phyloP scores from a whole-genome alignment of 2,888 invertebrate genomes.

The Drosophila cyrtoloma region DNA sequence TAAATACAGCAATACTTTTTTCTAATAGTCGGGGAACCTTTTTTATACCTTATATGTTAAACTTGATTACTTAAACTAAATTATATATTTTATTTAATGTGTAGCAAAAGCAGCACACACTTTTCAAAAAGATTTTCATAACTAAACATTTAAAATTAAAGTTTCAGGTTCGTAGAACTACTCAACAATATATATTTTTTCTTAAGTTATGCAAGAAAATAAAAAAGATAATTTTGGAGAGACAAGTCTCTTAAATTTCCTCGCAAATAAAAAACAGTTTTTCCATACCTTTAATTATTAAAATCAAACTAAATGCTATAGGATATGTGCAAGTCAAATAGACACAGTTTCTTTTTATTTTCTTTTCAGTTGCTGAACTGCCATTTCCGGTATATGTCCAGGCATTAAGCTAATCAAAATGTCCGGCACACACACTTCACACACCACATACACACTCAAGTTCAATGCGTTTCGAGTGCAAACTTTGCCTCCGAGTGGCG shows the following conservation, averaged over 20 bases:
- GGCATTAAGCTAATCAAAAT: constrained; percentile 78
- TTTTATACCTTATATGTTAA: too few relatives aligned
- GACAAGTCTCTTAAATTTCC: background rate
- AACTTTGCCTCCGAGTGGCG: constrained; percentile 52
- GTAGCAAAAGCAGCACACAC: background rate
- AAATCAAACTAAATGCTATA: background rate
- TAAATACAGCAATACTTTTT: too few relatives aligned
- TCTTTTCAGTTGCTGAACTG: constrained; percentile 34
- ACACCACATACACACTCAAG: constrained; percentile 27
- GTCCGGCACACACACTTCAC: constrained; percentile 63
- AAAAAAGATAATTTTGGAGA: background rate
- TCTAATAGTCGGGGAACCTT: too few relatives aligned
- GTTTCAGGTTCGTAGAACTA: background rate
- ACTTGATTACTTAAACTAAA: background rate
- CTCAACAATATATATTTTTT: background rate
- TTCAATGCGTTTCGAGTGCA: constrained; percentile 63
- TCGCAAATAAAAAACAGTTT: background rate
- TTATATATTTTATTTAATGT: background rate
- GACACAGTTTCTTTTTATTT: constrained; percentile 6
- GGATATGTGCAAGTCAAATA: constrained; percentile 55
- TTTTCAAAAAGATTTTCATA: background rate
- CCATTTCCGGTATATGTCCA: constrained; percentile 68
- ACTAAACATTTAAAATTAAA: background rate
- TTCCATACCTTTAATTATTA: background rate
- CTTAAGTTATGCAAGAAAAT: background rate